Evolutionary conservation across 2,888 invertebrate genomes (phyloP), one percentile per base, ranked within the genome.

Genomic region (Hypomecis punctinalis): DNA sequence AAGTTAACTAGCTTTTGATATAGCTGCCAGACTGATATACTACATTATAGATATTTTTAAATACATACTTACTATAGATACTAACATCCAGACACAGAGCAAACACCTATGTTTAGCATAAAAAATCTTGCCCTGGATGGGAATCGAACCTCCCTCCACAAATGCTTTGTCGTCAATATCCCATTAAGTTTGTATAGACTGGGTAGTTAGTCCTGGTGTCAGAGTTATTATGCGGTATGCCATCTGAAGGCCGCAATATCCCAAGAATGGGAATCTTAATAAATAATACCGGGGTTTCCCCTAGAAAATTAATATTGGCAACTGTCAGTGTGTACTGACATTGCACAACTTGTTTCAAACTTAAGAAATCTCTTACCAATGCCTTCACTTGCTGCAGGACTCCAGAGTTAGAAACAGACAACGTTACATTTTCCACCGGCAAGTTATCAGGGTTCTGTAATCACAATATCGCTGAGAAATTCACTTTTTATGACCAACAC

Each of bases 361-460:
- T n/a, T 5, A 5, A 36, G n/a, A 53, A 67, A 62, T 37, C 63
- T 76, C 91, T 90, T 88, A 96, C 96, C 91, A 96, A 89, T 56
- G 96, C 96, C 70, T 95, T 94, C 53, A 95, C 84, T 71, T 91
- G 84, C 65, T 91, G 88, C 5, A 88, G 77, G 10, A 94, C 86
- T 7, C 95, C 96, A 67, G 93, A 90, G 67, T 91, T 91, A 36
- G 84, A 84, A 4, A 94, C 80, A 11, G 78, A 73, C 57, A 94
- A 72, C 11, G 83, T 86, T 58, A 94, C 72, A 53, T 87, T 84
- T 74, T 94, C 94, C 54, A 94, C 88, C 0, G 95, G 94, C 69
- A 94, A 86, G 74, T 94, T 93, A 48, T 93, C 88, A 33, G 94
- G 94, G 80, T 95, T 95, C 95, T 95, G 80, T 5, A 71, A 78